phyloP scores from a whole-genome alignment of 2,888 invertebrate species.

The Tipula confusa region DNA sequence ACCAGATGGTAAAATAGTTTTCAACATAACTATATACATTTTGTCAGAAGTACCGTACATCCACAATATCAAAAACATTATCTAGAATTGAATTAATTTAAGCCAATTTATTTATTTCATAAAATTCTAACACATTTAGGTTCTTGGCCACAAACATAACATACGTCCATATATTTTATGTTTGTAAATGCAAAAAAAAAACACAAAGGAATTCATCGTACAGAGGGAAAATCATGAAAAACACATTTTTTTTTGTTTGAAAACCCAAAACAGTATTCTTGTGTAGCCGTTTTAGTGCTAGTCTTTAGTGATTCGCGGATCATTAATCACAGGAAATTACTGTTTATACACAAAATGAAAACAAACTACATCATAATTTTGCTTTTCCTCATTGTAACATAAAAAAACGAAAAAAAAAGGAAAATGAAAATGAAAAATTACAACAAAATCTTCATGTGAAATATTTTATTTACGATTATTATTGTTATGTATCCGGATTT shows the following conservation, averaged over 20 bases:
- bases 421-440: neutral
- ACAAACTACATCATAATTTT: constrained; percentile 20
- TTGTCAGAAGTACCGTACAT: neutral
- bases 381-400: neutral
- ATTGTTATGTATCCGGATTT: too few relatives aligned
- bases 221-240: neutral
- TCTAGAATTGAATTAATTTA: neutral
- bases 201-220: neutral
- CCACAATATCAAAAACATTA: neutral
- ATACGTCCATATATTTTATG: too few relatives aligned
- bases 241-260: neutral
- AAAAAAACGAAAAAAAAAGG: neutral
- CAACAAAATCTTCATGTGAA: neutral
- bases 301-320: neutral
- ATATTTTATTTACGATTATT: neutral
- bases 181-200: neutral
- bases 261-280: neutral
- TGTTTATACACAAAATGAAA: neutral
- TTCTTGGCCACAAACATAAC: neutral
- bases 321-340: constrained; percentile 9
- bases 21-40: neutral
- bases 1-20: neutral
- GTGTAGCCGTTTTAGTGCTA: neutral
- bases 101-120: neutral
- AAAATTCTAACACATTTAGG: neutral